These are phyloP conservation scores for Rhinogobius similis DNA, from an alignment of 2,113 vertebrate genomes.

Conservation along the genomic window DNA sequence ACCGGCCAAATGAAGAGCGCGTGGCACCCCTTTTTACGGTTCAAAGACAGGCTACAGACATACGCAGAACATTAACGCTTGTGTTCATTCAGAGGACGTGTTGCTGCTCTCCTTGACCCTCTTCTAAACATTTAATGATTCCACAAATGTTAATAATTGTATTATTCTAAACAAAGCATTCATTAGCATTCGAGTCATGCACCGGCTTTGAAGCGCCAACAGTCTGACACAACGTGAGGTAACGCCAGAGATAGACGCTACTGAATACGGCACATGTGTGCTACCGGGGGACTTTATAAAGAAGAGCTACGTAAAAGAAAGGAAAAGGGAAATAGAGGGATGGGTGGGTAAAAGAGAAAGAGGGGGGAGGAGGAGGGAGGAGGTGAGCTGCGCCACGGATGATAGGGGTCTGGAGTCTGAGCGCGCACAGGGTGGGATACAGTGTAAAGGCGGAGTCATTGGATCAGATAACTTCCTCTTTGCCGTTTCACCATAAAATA, in stretches of 20 bases:
- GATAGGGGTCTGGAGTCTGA: constrained; percentile 47
- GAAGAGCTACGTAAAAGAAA: constrained; percentile 49
- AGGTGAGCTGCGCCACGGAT: constrained; percentile 59
- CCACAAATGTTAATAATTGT: neutral
- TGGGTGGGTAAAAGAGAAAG: constrained; percentile 44
- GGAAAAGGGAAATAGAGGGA: constrained; percentile 38
- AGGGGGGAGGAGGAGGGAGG: constrained; percentile 13
- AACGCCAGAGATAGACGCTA: neutral
- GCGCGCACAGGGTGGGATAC: constrained; percentile 67
- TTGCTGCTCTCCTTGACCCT: neutral
- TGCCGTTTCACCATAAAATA: constrained; percentile 18
- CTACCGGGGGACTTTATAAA: constrained; percentile 41
- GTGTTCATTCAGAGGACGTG: neutral
- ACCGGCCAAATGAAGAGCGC: constrained; percentile 55
- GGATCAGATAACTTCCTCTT: neutral
- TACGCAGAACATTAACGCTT: constrained; percentile 34
- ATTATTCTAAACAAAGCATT: neutral
- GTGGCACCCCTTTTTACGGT: constrained; percentile 1
- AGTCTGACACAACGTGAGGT: neutral
- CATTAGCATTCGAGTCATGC: constrained; percentile 15
- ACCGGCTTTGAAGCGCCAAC: neutral
- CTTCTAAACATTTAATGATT: neutral
- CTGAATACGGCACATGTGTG: constrained; percentile 29
- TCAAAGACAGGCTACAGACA: constrained; percentile 58
- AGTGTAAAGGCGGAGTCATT: constrained; percentile 32